phyloP scores from a whole-genome alignment of 2,113 vertebrate genomes.

The Melanerpes formicivorus region DNA sequence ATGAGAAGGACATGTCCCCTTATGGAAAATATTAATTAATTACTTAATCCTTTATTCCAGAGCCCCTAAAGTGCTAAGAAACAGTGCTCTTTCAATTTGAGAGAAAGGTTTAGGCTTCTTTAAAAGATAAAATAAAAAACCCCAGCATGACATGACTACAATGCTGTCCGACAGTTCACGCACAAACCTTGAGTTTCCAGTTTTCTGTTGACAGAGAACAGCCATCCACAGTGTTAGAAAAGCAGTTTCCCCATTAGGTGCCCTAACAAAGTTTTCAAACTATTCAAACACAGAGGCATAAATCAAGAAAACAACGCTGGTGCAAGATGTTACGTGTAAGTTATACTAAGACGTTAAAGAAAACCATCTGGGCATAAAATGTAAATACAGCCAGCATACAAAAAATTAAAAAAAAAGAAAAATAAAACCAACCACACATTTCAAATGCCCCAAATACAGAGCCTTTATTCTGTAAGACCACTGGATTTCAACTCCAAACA shows the following conservation, averaged over 20 bases:
- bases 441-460: not conserved
- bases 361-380: constrained; percentile 63
- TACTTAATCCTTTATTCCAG: not conserved
- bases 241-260: constrained; percentile 17
- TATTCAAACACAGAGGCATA: constrained; percentile 40
- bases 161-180: not conserved
- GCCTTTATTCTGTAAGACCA: not conserved
- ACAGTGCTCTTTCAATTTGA: not conserved
- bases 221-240: constrained; percentile 12
- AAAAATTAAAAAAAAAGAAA: constrained; percentile 29
- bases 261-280: constrained; percentile 50
- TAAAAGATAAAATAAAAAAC: not conserved
- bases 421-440: constrained; percentile 28
- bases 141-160: not conserved
- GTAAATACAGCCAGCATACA: constrained; percentile 34
- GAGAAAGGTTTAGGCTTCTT: not conserved
- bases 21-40: not conserved
- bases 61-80: not conserved
- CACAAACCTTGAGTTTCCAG: not conserved
- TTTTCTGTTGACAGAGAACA: constrained; percentile 37
- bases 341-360: constrained; percentile 48
- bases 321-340: constrained; percentile 36
- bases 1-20: not conserved
- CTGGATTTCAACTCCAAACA: not conserved
- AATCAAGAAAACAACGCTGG: constrained; percentile 56